Evolutionary conservation across 2,113 vertebrate genomes (phyloP).

Genomic region (Nyctereutes procyonoides): DNA sequence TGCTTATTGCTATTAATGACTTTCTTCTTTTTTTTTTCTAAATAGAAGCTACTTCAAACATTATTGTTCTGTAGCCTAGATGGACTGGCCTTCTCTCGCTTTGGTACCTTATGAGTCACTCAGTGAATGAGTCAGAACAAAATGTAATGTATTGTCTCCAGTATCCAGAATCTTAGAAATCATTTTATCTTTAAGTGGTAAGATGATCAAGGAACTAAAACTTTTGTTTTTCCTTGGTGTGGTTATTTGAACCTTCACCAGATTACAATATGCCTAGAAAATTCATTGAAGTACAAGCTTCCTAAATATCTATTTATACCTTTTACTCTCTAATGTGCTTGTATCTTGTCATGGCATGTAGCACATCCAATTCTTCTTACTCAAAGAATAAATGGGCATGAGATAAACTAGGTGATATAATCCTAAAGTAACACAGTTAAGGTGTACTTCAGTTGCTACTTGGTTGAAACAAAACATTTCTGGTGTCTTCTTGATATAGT

Average conservation of each 20-base stretch:
- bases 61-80: neutral
- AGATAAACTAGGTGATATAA: neutral
- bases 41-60: neutral
- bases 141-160: neutral
- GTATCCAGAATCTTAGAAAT: neutral
- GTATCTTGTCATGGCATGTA: neutral
- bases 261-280: neutral
- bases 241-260: neutral
- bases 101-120: neutral
- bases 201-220: neutral
- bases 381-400: neutral
- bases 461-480: neutral
- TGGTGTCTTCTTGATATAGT: neutral
- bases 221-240: neutral
- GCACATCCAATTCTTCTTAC: neutral
- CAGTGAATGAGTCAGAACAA: neutral
- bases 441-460: neutral
- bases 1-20: neutral
- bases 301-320: neutral
- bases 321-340: neutral
- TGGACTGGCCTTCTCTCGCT: neutral
- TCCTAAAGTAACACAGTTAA: neutral
- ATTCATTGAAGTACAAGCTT: neutral
- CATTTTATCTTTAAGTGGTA: neutral
- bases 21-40: neutral